These are phyloP conservation scores for Clavelina lepadiformis DNA, from an alignment of 23 tunicate species.

Conservation along the genomic window DNA sequence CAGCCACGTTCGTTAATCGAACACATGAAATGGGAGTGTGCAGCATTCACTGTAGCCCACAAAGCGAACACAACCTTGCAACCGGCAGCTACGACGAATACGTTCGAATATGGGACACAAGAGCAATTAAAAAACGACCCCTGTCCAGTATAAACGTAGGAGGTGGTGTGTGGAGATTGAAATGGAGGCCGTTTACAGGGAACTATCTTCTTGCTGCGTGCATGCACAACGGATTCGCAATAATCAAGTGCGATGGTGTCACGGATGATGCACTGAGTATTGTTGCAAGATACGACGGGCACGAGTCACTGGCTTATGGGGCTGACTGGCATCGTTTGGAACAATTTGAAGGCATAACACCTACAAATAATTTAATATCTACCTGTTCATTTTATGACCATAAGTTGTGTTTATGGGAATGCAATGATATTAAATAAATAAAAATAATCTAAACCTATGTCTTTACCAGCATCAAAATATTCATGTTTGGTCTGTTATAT, in stretches of 20 bases:
- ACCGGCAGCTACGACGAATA: conserved; percentile 89
- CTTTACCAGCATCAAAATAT: no score
- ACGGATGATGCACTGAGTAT: background rate
- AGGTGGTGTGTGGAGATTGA: conserved; percentile 95
- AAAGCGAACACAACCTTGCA: conserved; percentile 28
- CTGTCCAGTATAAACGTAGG: conserved; percentile 33
- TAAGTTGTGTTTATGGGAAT: conserved; percentile 59
- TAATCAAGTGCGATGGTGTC: conserved; percentile 22
- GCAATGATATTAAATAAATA: no score
- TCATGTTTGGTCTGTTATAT: no score
- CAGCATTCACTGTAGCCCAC: conserved; percentile 64
- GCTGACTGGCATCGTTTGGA: conserved; percentile 48
- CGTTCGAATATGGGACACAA: conserved; percentile 78
- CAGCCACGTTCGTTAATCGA: conserved; percentile 29
- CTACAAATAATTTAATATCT: no score
- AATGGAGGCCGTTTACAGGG: conserved; percentile 42
- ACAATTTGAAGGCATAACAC: background rate
- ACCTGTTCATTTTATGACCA: conserved; percentile 84
- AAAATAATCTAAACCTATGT: no score
- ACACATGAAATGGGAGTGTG: conserved; percentile 90
- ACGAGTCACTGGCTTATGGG: conserved; percentile 75
- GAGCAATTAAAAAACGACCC: conserved; percentile 46
- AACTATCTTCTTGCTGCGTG: conserved; percentile 48
- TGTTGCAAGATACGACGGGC: conserved; percentile 8
- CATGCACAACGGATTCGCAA: conserved; percentile 71